phyloP scores from a whole-genome alignment of 92 coral and sea anemone species.

The Diadumene lineata region DNA sequence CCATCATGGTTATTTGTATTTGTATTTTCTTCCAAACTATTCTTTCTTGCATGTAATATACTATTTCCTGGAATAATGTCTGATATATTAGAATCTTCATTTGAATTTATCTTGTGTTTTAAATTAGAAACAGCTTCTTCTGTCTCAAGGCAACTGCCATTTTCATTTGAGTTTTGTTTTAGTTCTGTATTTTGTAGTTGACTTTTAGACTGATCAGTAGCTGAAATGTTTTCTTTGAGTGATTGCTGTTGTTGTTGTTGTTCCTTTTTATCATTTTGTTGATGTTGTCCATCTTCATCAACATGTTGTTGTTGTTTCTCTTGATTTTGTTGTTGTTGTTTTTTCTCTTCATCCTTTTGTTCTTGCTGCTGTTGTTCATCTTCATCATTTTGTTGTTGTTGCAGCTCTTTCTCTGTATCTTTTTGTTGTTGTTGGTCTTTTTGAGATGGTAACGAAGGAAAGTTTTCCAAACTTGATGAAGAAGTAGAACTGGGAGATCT shows the following conservation, averaged over 20 bases:
- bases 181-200: not conserved
- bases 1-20: not conserved
- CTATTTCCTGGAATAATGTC: not conserved
- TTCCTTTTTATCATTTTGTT: not conserved
- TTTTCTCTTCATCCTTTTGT: not conserved
- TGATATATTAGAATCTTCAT: not conserved
- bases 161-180: no score
- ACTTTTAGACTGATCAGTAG: not conserved
- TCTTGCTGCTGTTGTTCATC: not conserved
- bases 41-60: not conserved
- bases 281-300: no score
- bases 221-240: not conserved
- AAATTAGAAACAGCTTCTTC: not conserved
- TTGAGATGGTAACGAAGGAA: slow-evolving; percentile 27
- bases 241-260: not conserved
- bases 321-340: not conserved
- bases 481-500: slow-evolving; percentile 5
- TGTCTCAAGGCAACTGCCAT: not conserved
- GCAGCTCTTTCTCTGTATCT: not conserved
- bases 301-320: not conserved
- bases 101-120: not conserved
- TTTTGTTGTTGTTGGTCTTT: not conserved
- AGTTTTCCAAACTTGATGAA: slow-evolving; percentile 14
- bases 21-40: not conserved
- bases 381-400: not conserved